Base-by-base conservation (phyloP, 1,140 invertebrate species). In the Sitophilus oryzae region DNA sequence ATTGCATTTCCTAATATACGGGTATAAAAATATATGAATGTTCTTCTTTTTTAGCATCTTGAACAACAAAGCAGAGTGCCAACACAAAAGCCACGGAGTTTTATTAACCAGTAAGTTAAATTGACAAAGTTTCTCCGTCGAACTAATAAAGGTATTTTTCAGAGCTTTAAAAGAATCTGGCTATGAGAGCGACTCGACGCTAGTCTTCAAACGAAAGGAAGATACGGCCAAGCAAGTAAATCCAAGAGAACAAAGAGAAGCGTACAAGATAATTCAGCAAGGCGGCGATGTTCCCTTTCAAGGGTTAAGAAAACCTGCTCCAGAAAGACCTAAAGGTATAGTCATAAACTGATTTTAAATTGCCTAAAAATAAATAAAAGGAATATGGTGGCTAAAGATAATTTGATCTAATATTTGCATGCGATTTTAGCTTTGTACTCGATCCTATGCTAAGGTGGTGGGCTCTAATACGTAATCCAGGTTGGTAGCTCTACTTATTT, bases 271-370 rank as follows among this genome's bases (percentile, higher is more conserved):
- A 16, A 82, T 93, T 45, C 90, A 93, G 70, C 86, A 85, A 56
- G 93, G 93, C 3, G 93, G 92, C 1, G 93, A 97, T 75, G 88
- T 92, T 0, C 91, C 91, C 21, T 76, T 93, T 15, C 84, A 91
- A 61, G 91, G 91, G 38, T 80, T 93, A 61, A 77, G 91, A 18
- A 93, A 94, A 71, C 82, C 84, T 34, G 89, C 88, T 11, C 93
- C 93, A 3, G 87, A 91, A 69, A 81, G 82, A 69, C 86, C 86
- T 8, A 88, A 86, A 83, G 87, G 88, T 91, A 75, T 75, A 77
- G 53, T 5, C 9, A 14, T n/a, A n/a, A n/a, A n/a, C n/a, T n/a
- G n/a, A n/a, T n/a, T n/a, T n/a, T n/a, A n/a, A n/a, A n/a, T n/a
- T 11, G 9, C 16, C 16, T 16, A 40, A 10, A 6, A 10, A 40